Evolutionary conservation across 2,797 vertebrate species (phyloP), one percentile per base, ranked within the genome.

Genomic region (Etheostoma nigrum): DNA sequence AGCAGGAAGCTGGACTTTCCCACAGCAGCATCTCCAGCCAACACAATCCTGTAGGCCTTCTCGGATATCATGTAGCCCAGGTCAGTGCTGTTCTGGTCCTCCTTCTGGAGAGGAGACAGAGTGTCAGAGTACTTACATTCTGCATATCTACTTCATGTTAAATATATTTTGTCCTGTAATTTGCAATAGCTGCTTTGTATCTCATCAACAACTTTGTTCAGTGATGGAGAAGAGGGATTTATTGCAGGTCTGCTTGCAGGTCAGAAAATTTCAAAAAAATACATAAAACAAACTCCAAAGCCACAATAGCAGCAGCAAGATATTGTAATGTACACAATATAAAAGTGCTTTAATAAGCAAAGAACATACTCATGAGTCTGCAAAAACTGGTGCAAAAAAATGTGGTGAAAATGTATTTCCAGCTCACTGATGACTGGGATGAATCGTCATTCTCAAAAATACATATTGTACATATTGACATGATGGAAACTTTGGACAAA

Each of bases 1-100:
- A 95, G 94, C 74, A 99, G 95, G 88, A 99, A 99, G 91, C 98
- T 99, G 74, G 97, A 98, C 89, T 99, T 99, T 58, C 98, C 98
- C 79, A 99, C 98, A 0, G 97, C 97, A 33, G 98, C 97, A 0
- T 99, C 97, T 68, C 98, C 97, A 3, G 97, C 97, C 79, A 99
- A 93, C 66, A 99, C 97, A 3, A 99, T 97, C 93, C 97, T 97
- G 91, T 96, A 98, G 48, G 96, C 93, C 74, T 97, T 98, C 77
- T 97, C 96, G 15, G 97, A 96, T 0, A 92, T 84, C 90, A 91
- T 92, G 87, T 90, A 92, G 70, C 92, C 92, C 67, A 89, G 74
- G 82, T 91, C 52, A 63, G 54, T 1, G 78, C 86, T 81, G 88
- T 95, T 54, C 49, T 90, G 93, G 3, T 76, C 74, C 53, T 87